These are phyloP conservation scores for Rhegmatorhina hoffmannsi DNA, from an alignment of 2,113 vertebrate genomes.

Conservation along the genomic window DNA sequence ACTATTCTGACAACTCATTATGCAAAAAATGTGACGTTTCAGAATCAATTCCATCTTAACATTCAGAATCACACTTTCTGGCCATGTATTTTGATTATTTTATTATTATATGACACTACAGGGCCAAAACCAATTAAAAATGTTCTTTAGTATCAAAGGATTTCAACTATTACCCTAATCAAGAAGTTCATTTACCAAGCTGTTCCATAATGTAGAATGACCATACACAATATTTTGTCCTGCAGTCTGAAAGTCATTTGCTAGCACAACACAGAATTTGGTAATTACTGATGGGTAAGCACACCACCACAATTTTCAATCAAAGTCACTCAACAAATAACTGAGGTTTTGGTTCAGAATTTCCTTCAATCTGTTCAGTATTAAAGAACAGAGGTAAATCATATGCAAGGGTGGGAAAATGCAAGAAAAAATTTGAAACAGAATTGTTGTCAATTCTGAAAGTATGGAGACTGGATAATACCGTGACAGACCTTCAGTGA, in stretches of 20 bases:
- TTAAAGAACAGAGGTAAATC: background rate
- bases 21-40: background rate
- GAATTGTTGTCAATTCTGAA: background rate
- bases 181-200: background rate
- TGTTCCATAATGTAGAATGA: background rate
- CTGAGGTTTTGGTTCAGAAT: background rate
- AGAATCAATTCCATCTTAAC: background rate
- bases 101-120: background rate
- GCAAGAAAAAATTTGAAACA: background rate
- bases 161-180: background rate
- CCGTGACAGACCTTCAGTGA: background rate
- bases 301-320: background rate
- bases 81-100: background rate
- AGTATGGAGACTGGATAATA: background rate
- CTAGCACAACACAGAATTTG: background rate
- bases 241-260: background rate
- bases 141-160: background rate
- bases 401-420: background rate
- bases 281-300: background rate
- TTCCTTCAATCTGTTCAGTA: background rate
- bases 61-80: background rate
- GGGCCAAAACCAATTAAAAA: background rate
- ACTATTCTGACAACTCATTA: background rate
- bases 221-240: background rate
- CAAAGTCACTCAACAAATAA: background rate